These are phyloP conservation scores for Cryptosula pallasiana DNA, from an alignment of 2,888 invertebrate species.

Conservation along the genomic window DNA sequence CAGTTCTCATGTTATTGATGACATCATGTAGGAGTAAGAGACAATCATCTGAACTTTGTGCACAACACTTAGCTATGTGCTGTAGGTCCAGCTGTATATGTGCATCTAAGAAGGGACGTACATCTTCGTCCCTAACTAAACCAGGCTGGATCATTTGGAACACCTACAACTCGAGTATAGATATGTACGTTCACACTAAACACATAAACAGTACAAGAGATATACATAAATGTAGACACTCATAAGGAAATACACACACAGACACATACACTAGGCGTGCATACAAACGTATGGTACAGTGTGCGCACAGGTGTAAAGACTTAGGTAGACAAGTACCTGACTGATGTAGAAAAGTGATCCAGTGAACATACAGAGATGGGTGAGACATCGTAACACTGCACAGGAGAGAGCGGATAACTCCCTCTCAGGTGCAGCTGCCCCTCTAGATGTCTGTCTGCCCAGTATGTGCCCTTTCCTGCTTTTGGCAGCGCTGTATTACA, in stretches of 20 bases:
- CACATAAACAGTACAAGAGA: background rate
- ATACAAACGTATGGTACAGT: too few relatives aligned
- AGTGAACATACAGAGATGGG: constrained; percentile 38
- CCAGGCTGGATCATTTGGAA: background rate
- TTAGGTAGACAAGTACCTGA: background rate
- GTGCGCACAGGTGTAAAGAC: background rate
- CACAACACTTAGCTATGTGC: constrained; percentile 24
- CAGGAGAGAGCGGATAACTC: constrained; percentile 32
- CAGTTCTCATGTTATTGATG: constrained; percentile 22
- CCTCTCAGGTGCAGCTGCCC: constrained; percentile 33
- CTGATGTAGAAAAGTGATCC: constrained; percentile 28
- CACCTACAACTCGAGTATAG: too few relatives aligned
- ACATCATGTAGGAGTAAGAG: constrained; percentile 34
- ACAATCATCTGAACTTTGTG: constrained; percentile 35
- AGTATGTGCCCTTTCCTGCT: constrained; percentile 36
- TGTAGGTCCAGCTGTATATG: constrained; percentile 19
- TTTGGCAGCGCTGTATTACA: constrained; percentile 26
- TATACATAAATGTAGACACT: background rate
- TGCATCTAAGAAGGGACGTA: constrained; percentile 1
- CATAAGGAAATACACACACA: background rate
- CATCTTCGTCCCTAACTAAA: constrained; percentile 1
- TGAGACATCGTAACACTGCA: constrained; percentile 34
- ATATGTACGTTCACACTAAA: too few relatives aligned
- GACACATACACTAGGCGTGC: too few relatives aligned
- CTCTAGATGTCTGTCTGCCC: constrained; percentile 33